phyloP scores from a whole-genome alignment of 2,113 vertebrate species.

The Ailuropoda melanoleuca region DNA sequence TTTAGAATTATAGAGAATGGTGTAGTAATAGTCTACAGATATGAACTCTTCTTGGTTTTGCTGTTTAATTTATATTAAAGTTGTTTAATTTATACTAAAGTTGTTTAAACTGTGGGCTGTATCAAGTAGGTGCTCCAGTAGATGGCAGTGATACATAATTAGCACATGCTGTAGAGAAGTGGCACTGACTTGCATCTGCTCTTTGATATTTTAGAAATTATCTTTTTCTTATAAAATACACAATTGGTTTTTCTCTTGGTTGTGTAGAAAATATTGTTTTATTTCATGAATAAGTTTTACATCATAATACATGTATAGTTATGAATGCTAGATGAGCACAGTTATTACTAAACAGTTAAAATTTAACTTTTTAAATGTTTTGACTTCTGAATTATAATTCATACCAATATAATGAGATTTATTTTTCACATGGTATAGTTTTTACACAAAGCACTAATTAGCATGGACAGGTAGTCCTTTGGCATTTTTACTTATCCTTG shows the following conservation, averaged over 20 bases:
- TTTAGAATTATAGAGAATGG: neutral
- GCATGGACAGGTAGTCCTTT: neutral
- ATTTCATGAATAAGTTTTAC: neutral
- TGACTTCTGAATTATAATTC: neutral
- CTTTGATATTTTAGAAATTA: neutral
- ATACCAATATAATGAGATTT: neutral
- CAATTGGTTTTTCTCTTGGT: neutral
- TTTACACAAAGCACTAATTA: neutral
- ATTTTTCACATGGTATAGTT: neutral
- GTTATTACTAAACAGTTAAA: neutral
- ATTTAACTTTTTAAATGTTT: neutral
- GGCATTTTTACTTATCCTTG: neutral
- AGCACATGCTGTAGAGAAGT: fast-evolving
- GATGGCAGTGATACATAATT: constrained; percentile 59
- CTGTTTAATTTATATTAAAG: neutral
- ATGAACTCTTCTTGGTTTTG: neutral
- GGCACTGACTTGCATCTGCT: neutral
- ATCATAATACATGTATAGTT: fast-evolving
- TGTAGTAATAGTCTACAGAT: neutral
- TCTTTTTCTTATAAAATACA: neutral
- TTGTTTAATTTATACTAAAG: neutral
- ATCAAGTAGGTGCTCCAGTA: constrained; percentile 36
- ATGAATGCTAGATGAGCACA: neutral
- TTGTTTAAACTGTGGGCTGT: neutral
- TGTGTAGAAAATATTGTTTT: neutral